Evolutionary conservation across 1,140 invertebrate genomes (phyloP).

Genomic region (Lysiphlebus fabarum): DNA sequence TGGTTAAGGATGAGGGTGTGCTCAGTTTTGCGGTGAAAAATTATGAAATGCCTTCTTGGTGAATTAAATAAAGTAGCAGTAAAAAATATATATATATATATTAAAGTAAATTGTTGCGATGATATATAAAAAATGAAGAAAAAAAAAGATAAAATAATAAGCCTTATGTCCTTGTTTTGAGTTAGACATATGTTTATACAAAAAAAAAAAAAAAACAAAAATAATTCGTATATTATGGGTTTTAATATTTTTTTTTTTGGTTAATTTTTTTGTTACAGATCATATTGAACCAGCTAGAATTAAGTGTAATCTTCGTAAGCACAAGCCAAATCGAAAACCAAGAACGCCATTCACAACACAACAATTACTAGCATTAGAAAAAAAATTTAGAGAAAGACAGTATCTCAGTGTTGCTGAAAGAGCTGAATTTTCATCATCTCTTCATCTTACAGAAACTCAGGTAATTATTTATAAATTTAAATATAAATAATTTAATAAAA

Average conservation of each 20-base stretch:
- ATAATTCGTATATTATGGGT: too few species aligned
- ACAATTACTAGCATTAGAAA: slow-evolving; percentile 89
- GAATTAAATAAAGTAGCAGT: too few species aligned
- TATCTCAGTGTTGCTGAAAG: slow-evolving; percentile 95
- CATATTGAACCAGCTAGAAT: slow-evolving; percentile 75
- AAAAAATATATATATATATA: neutral
- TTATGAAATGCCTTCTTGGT: slow-evolving; percentile 38
- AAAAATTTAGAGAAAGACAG: slow-evolving; percentile 94
- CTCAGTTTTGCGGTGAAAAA: slow-evolving; percentile 34
- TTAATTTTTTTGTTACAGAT: slow-evolving; percentile 53
- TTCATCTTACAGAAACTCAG: slow-evolving; percentile 94
- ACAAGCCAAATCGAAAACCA: slow-evolving; percentile 96
- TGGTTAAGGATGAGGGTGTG: slow-evolving; percentile 2
- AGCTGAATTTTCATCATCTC: slow-evolving; percentile 91
- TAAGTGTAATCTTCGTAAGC: slow-evolving; percentile 90
- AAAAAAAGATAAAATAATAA: neutral
- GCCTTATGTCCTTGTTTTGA: too few species aligned
- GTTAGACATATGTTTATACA: too few species aligned
- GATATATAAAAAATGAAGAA: slow-evolving; percentile 18
- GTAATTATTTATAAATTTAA: slow-evolving; percentile 46
- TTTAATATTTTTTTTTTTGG: neutral
- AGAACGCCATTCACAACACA: slow-evolving; percentile 96
- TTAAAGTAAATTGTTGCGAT: slow-evolving; percentile 32
- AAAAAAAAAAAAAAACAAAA: too few species aligned
- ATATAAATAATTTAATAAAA: neutral